Evolutionary conservation across 2,888 invertebrate species (phyloP).

Genomic region (Philereme vetulata): DNA sequence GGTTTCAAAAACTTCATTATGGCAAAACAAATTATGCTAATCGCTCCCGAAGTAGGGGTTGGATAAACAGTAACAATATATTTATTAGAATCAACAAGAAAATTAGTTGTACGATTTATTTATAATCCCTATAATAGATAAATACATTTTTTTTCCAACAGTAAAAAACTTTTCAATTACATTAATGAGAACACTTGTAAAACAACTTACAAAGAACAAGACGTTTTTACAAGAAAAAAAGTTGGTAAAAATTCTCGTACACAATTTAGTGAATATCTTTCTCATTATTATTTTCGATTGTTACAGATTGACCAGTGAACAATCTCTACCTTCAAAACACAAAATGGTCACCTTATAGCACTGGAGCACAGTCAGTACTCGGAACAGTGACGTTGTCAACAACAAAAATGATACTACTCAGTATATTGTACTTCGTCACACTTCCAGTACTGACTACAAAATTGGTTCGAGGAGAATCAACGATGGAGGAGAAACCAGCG

Average conservation of each 20-base stretch:
- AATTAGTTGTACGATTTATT: constrained; percentile 1
- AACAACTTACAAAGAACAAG: too few species aligned
- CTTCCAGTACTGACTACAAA: constrained; percentile 75
- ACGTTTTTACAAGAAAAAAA: too few species aligned
- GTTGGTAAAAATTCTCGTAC: too few species aligned
- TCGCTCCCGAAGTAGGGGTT: constrained; percentile 28
- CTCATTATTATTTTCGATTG: constrained; percentile 43
- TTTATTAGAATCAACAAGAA: constrained; percentile 20
- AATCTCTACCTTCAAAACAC: constrained; percentile 47
- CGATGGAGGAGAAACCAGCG: constrained; percentile 77
- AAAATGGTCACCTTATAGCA: constrained; percentile 79
- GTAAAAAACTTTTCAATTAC: too few species aligned
- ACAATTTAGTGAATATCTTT: neutral
- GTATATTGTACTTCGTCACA: constrained; percentile 76
- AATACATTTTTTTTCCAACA: too few species aligned
- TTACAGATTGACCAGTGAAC: constrained; percentile 75
- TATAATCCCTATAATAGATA: too few species aligned
- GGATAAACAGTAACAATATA: constrained; percentile 26
- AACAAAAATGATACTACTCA: constrained; percentile 75
- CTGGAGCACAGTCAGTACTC: constrained; percentile 58
- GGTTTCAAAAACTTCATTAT: constrained; percentile 34
- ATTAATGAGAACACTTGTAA: too few species aligned
- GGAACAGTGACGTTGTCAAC: constrained; percentile 69
- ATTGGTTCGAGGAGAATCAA: constrained; percentile 73
- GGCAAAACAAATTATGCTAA: constrained; percentile 40